Evolutionary conservation across 2,797 vertebrate species (phyloP), one percentile per base, ranked within the genome.

Genomic region (Ispidina lecontei): DNA sequence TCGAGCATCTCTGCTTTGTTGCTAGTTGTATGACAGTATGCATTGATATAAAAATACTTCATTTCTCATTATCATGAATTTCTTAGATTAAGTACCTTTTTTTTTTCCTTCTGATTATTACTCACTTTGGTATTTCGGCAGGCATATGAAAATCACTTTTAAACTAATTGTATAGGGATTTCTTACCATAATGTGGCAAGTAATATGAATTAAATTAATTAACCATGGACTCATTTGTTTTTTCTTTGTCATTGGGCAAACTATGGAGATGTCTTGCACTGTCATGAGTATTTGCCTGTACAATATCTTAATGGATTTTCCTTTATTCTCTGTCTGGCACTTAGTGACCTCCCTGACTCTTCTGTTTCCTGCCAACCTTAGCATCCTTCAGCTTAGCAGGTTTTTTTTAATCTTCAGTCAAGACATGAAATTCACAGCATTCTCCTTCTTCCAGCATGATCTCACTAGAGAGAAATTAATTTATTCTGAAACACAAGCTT

Each of bases 341-440:
- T 67, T 52, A n/a, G 22, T 4, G 2, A 41, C 63, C 18, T 72
- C 77, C 55, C 52, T 7, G 35, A n/a, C 29, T 95, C 91, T 86
- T 91, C 79, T 84, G 59, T 59, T 94, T 81, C 55, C 84, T 73
- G 77, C 78, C 86, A 86, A 55, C 47, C 55, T 91, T 44, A 69
- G 59, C 90, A 75, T 72, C 58, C 65, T 91, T 83, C 85, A 72
- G 29, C 39, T 86, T 91, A 69, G 26, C 23, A 33, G 2, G 26
- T 29, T 33, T 18, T 35, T 59, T 47, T 46, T 16, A 2, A 71
- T 64, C 35, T 63, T 47, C 63, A 60, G n/a, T 78, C 39, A 75
- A 67, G 71, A 64, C 14, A 2, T 33, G 23, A 84, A 74, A 52
- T 60, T 88, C 63, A 44, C 31, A 67, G 18, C 22, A 9, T 81